Percentiles rank a stretch among this genome's conserved stretches.
Evolutionary conservation across 2,797 vertebrate genomes (phyloP).

Genomic region (Esox masquinongy): DNA sequence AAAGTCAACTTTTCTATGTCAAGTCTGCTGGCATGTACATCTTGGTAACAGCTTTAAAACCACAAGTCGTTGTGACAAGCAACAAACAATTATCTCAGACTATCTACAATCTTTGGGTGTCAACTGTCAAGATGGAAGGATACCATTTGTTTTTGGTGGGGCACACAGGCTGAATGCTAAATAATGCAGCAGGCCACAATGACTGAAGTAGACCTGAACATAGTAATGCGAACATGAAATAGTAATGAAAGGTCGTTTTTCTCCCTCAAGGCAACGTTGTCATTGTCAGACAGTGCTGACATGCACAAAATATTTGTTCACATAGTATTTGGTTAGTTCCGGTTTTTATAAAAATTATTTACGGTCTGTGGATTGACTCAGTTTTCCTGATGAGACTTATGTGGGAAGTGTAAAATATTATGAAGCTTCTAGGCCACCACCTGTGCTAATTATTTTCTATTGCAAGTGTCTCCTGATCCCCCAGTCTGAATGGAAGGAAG

Average conservation of each 20-base stretch:
- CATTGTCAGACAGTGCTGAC: background rate
- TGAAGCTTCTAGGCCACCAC: background rate
- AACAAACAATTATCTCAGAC: background rate
- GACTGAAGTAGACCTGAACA: background rate
- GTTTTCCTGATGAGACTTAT: background rate
- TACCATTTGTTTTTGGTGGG: background rate
- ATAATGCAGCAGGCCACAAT: background rate
- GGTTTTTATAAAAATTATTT: background rate
- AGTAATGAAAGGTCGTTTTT: background rate
- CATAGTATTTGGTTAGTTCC: background rate
- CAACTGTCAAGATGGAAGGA: background rate
- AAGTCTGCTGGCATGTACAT: background rate
- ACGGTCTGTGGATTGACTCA: background rate
- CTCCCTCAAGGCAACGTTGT: background rate
- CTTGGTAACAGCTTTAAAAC: background rate
- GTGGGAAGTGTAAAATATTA: background rate
- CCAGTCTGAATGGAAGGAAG: background rate
- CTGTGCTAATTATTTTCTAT: background rate
- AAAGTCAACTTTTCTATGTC: background rate
- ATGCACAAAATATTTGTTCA: background rate
- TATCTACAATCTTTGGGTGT: background rate
- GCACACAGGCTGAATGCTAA: background rate
- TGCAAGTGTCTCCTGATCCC: background rate
- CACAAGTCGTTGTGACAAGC: background rate
- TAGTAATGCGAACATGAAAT: background rate